A percentile compares a stretch with the other conserved stretches of the same genome.
Evolutionary conservation across 2,888 invertebrate species (phyloP).

Genomic region (Chymomyza procnemis): DNA sequence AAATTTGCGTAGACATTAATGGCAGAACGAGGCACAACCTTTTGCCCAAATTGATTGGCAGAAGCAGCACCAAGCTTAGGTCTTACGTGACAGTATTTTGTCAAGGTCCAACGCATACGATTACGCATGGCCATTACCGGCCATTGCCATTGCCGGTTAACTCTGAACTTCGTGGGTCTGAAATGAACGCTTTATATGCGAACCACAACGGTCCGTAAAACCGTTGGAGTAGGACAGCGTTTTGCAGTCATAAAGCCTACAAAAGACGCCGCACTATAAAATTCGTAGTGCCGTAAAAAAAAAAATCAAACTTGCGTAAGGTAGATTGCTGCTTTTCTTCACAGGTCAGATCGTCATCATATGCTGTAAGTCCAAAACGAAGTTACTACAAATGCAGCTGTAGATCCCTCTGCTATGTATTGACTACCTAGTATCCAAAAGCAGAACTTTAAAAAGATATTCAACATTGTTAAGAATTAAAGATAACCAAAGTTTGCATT

Average conservation of each 20-base stretch:
- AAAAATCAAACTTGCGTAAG: constrained; percentile 45
- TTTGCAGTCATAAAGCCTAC: constrained; percentile 31
- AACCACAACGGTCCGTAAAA: constrained; percentile 14
- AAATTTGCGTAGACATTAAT: constrained; percentile 48
- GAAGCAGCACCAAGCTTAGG: constrained; percentile 20
- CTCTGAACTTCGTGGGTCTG: constrained; percentile 42
- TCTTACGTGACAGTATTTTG: constrained; percentile 67
- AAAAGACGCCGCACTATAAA: constrained; percentile 45
- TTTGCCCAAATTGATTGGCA: neutral
- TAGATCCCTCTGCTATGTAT: neutral
- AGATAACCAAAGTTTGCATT: too few species aligned
- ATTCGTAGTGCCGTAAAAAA: constrained; percentile 50
- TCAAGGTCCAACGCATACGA: constrained; percentile 43
- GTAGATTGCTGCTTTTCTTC: constrained; percentile 28
- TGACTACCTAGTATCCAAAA: too few species aligned
- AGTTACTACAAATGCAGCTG: constrained; percentile 36
- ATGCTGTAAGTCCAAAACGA: constrained; percentile 28
- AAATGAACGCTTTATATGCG: constrained; percentile 64
- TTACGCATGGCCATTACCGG: constrained; percentile 42
- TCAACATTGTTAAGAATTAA: too few species aligned
- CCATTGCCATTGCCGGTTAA: constrained; percentile 43
- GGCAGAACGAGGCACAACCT: constrained; percentile 53
- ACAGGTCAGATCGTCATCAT: constrained; percentile 43
- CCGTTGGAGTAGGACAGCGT: constrained; percentile 13
- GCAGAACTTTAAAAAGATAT: too few species aligned